Percentiles rank a stretch among this genome's conserved stretches.
phyloP scores from a whole-genome alignment of 1,140 invertebrate genomes.

The Bathynomus jamesi region DNA sequence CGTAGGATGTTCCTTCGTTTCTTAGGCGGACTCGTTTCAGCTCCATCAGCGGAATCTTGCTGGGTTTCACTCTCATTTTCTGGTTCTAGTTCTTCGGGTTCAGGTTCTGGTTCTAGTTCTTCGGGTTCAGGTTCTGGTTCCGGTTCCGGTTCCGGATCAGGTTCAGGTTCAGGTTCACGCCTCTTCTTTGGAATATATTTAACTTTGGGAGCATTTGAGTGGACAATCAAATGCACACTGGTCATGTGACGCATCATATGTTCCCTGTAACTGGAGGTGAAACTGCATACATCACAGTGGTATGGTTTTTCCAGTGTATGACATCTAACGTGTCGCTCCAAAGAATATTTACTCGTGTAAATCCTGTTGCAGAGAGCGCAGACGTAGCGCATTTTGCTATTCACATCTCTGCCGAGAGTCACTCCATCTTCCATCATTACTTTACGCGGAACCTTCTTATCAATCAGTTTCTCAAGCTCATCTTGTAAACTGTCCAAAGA shows the following conservation, averaged over 20 bases:
- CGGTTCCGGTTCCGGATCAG: constrained; percentile 11
- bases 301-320: constrained; percentile 34
- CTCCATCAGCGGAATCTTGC: not conserved
- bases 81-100: no score
- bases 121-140: no score
- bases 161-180: constrained; percentile 10
- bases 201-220: constrained; percentile 28
- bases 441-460: constrained; percentile 30
- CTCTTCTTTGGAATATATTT: constrained; percentile 32
- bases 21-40: constrained; percentile 2
- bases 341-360: constrained; percentile 32
- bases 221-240: constrained; percentile 33
- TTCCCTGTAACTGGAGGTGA: constrained; percentile 29
- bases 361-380: constrained; percentile 36
- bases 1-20: constrained; percentile 31
- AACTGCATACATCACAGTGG: constrained; percentile 32
- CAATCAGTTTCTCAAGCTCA: constrained; percentile 29
- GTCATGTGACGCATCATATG: constrained; percentile 37
- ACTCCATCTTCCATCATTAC: constrained; percentile 36
- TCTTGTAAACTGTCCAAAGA: constrained; percentile 23
- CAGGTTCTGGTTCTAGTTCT: no score
- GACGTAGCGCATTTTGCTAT: constrained; percentile 25
- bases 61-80: not conserved
- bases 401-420: constrained; percentile 26
- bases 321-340: constrained; percentile 32